These are phyloP conservation scores for Eulemur coronatus DNA, from an alignment of 2,797 vertebrate genomes.

Conservation along the genomic window DNA sequence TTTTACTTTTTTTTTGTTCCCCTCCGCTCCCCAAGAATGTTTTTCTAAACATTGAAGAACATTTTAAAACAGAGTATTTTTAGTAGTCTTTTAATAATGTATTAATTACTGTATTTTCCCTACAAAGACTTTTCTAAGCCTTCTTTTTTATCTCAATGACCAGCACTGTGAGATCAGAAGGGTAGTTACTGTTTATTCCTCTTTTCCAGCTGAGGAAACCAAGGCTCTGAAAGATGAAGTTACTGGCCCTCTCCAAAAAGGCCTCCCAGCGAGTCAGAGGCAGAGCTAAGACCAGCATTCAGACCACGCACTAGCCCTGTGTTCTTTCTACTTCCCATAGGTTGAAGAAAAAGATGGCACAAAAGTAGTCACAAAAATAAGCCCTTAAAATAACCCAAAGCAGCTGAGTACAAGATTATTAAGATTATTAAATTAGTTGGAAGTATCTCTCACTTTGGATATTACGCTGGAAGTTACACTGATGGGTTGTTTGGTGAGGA, in stretches of 20 bases:
- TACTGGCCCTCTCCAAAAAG: neutral
- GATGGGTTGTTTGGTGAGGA: neutral
- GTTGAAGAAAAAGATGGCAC: neutral
- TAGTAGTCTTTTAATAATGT: neutral
- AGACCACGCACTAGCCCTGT: neutral
- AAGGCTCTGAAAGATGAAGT: neutral
- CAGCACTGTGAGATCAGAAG: neutral
- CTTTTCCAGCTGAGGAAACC: neutral
- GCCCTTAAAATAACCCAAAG: neutral
- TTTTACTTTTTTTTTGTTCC: neutral
- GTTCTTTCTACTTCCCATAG: neutral
- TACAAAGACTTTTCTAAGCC: conserved; percentile 13
- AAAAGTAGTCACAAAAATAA: neutral
- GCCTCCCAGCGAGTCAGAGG: neutral
- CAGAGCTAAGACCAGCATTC: neutral
- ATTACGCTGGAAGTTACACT: neutral
- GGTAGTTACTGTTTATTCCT: neutral
- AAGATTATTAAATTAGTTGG: neutral
- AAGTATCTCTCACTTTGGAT: conserved; percentile 34
- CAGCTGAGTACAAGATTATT: neutral
- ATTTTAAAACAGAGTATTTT: neutral
- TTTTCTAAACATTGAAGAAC: conserved; percentile 23
- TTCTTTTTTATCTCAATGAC: neutral
- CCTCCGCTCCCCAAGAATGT: neutral
- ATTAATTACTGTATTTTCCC: neutral